Conservation (phyloP, 2,113 vertebrate species). For the Vulpes lagopus region DNA sequence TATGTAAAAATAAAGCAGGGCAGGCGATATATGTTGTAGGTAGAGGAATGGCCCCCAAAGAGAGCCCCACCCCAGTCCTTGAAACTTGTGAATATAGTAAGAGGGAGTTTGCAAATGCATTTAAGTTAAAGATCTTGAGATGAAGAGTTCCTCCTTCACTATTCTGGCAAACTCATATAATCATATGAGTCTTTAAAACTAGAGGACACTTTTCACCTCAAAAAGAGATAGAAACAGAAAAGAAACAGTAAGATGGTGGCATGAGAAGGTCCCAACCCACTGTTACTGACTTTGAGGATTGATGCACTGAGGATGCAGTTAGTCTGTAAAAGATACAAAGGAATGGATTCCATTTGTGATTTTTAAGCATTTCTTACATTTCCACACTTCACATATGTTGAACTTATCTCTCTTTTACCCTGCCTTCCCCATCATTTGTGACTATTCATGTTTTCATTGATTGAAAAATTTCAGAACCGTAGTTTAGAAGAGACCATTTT, state of each 20-base stretch:
- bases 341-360: not conserved
- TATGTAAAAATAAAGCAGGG: not conserved
- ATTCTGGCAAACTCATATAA: not conserved
- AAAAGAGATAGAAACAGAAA: not conserved
- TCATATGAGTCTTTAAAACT: not conserved
- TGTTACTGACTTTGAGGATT: not conserved
- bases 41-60: not conserved
- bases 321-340: not conserved
- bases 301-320: not conserved
- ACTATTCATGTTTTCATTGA: conserved; percentile 10
- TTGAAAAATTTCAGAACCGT: not conserved
- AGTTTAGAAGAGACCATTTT: not conserved
- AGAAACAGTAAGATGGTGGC: not conserved
- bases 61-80: not conserved
- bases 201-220: not conserved
- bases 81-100: not conserved
- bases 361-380: not conserved
- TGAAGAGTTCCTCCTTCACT: not conserved
- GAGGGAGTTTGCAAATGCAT: not conserved
- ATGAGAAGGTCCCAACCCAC: not conserved
- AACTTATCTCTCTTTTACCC: not conserved
- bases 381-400: not conserved
- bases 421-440: not conserved
- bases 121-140: not conserved
- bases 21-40: not conserved